Percentiles rank a stretch among this genome's conserved stretches.
Conservation (phyloP, 2,888 invertebrate genomes). For the Phrixothrix hirtus region DNA sequence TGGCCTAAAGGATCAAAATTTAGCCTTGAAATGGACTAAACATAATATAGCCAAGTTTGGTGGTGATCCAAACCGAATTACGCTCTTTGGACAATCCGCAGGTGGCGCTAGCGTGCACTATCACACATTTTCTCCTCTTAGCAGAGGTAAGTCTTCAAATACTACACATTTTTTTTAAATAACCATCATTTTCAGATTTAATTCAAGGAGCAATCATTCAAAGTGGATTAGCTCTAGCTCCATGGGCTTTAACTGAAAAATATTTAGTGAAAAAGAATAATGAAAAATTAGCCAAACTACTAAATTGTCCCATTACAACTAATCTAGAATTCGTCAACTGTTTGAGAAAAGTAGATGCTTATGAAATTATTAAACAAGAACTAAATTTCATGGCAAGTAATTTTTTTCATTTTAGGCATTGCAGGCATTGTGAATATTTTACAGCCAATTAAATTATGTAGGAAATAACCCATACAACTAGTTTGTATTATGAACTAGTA, state of each 20-base stretch:
- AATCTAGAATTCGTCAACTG: conserved; percentile 64
- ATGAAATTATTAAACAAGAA: conserved; percentile 68
- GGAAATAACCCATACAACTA: too few relatives aligned
- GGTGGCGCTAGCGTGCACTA: conserved; percentile 55
- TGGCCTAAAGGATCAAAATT: conserved; percentile 54
- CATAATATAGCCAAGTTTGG: conserved; percentile 52
- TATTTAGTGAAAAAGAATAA: conserved; percentile 64
- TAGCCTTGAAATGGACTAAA: conserved; percentile 52
- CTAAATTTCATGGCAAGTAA: conserved; percentile 68
- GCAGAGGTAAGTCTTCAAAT: conserved; percentile 43
- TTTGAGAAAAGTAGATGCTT: conserved; percentile 64
- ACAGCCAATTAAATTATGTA: too few relatives aligned
- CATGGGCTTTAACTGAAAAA: conserved; percentile 54
- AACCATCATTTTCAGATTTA: conserved; percentile 7
- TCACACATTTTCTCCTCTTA: conserved; percentile 53
- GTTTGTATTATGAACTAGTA: too few relatives aligned
- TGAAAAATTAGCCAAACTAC: conserved; percentile 62
- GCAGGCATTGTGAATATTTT: too few relatives aligned
- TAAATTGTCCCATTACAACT: conserved; percentile 63
- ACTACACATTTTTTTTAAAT: neutral
- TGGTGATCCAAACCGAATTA: conserved; percentile 52
- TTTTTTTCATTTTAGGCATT: too few relatives aligned
- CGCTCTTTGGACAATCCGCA: conserved; percentile 55
- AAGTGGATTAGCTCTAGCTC: conserved; percentile 68
- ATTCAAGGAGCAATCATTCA: conserved; percentile 67